A percentile compares a stretch with the other conserved stretches of the same genome.
These are phyloP conservation scores for Nematolebias whitei DNA, from an alignment of 2,113 vertebrate species.

Conservation along the genomic window DNA sequence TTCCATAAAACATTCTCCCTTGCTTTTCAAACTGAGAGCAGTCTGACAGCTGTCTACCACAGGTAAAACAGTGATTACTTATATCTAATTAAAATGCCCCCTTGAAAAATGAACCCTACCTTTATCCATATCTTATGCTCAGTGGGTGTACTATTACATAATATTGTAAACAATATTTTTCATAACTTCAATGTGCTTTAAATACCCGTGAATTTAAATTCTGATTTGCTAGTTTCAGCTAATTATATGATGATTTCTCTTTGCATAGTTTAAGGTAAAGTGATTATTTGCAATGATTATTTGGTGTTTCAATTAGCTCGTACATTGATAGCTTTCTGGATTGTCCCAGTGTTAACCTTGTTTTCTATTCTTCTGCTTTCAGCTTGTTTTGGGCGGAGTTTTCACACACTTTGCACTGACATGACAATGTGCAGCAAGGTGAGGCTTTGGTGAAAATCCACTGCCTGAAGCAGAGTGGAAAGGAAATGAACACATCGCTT, in stretches of 20 bases:
- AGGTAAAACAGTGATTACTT: no score
- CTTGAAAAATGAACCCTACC: no score
- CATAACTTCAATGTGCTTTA: no score
- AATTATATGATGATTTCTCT: background rate
- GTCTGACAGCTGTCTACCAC: no score
- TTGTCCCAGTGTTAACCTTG: slow-evolving; percentile 16
- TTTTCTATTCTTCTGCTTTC: slow-evolving; percentile 14
- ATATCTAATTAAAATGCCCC: no score
- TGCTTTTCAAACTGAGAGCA: no score
- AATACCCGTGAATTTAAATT: no score
- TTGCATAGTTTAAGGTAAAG: background rate
- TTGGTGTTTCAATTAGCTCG: background rate
- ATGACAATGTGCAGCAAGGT: slow-evolving; percentile 71
- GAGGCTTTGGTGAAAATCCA: slow-evolving; percentile 70
- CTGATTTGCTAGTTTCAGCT: no score
- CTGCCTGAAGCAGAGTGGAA: slow-evolving; percentile 69
- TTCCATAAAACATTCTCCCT: no score
- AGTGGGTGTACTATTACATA: no score
- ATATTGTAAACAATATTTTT: no score
- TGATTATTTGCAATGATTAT: background rate
- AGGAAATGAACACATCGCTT: slow-evolving; percentile 76
- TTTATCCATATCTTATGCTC: no score
- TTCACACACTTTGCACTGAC: slow-evolving; percentile 79
- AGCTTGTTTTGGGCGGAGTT: slow-evolving; percentile 73
- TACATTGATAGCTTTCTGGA: background rate